Percentiles rank a stretch among this genome's conserved stretches.
Evolutionary conservation across 2,888 invertebrate species (phyloP).

Genomic region (Dyspetes luteomarginatus): DNA sequence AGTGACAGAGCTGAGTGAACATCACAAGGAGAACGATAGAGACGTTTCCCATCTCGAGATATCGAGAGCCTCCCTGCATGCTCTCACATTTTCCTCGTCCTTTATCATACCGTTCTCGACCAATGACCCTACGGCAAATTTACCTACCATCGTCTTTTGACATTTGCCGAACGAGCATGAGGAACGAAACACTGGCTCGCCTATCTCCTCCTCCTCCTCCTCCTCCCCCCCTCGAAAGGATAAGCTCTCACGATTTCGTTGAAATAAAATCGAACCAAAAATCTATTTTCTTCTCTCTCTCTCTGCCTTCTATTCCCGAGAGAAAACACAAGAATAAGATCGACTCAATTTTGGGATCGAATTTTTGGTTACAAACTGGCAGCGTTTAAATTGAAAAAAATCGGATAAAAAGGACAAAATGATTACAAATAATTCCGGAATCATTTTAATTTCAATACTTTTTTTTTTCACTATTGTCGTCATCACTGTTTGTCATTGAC

Average conservation of each 20-base stretch:
- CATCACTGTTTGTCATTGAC: too few relatives aligned
- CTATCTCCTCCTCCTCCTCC: too few relatives aligned
- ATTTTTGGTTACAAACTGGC: too few relatives aligned
- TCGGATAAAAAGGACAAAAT: too few relatives aligned
- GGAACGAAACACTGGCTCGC: too few relatives aligned
- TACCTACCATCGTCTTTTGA: conserved; percentile 60
- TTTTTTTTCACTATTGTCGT: too few relatives aligned
- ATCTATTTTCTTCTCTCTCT: background rate
- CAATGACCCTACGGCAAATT: conserved; percentile 62
- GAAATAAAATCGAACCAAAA: conserved; percentile 41
- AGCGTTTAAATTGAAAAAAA: too few relatives aligned
- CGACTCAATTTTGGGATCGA: conserved; percentile 2
- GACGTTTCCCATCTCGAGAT: conserved; percentile 52
- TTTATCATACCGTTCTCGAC: conserved; percentile 13
- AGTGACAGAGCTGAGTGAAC: conserved; percentile 11
- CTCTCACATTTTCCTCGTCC: background rate
- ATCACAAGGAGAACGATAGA: conserved; percentile 32
- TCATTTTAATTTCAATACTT: too few relatives aligned
- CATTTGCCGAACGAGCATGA: conserved; percentile 9
- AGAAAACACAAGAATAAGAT: background rate
- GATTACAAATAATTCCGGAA: too few relatives aligned
- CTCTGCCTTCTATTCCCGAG: background rate
- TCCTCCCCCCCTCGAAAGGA: conserved; percentile 38
- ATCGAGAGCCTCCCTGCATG: conserved; percentile 17
- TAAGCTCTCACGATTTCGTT: conserved; percentile 37